Evolutionary conservation across 2,113 vertebrate genomes (phyloP).

Genomic region (Scolopax mira): DNA sequence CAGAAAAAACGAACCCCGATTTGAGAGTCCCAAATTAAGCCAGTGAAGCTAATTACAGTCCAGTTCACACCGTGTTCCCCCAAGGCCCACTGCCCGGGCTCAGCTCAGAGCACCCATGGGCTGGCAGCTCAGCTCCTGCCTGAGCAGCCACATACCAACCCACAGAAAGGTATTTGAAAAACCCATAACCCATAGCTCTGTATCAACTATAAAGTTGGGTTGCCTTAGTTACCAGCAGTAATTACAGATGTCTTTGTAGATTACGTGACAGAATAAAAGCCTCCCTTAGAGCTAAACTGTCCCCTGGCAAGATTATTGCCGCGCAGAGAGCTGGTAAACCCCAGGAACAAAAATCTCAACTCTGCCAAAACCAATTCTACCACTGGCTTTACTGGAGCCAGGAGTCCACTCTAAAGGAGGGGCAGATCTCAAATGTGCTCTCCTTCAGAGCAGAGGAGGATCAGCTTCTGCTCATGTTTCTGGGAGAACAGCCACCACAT

Average conservation of each 20-base stretch:
- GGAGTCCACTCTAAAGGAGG: neutral
- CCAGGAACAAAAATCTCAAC: neutral
- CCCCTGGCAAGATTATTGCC: neutral
- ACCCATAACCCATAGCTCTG: neutral
- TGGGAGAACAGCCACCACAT: neutral
- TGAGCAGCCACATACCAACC: neutral
- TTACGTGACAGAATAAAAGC: conserved; percentile 33
- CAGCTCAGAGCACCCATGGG: neutral
- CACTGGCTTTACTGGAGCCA: neutral
- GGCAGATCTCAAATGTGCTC: neutral
- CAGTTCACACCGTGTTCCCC: rapidly evolving
- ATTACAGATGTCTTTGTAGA: conserved; percentile 60
- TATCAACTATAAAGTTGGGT: conserved; percentile 16
- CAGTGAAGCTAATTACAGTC: neutral
- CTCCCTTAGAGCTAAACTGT: conserved; percentile 26
- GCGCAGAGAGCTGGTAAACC: neutral
- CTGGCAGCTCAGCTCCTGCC: neutral
- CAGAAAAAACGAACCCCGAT: neutral
- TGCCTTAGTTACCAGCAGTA: conserved; percentile 63
- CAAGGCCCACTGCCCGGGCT: neutral
- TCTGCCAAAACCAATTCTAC: neutral
- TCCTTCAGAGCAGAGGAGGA: neutral
- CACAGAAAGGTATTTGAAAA: neutral
- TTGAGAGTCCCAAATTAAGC: neutral
- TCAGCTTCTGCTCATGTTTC: neutral